Base-by-base conservation (phyloP, 1,140 invertebrate genomes). In the Cotesia glomerata region DNA sequence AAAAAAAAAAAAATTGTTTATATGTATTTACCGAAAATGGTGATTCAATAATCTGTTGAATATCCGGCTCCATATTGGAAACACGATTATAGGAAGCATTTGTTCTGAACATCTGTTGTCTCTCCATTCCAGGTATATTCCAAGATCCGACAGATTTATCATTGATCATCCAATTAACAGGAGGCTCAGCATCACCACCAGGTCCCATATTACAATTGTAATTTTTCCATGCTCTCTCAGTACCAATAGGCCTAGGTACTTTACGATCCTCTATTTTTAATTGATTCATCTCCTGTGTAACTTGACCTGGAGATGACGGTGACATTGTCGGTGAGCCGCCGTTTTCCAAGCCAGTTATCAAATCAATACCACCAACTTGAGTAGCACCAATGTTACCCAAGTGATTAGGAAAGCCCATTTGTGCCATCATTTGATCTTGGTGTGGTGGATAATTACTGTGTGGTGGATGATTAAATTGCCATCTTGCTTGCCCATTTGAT, bases 201-300 rank as follows among this genome's bases (percentile, higher is more conserved):
- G 80, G 82, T 32, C 82, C 84, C 69, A 83, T 81, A 0, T 78
- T 76, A 3, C 79, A 35, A 5, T 76, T 73, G 49, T 86, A 86
- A 82, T 88, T 89, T 65, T 93, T 93, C 89, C 92, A 92, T 7
- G 92, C 91, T 78, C 92, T 88, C 82, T 93, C 92, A 0, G 91
- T 94, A 76, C 93, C 93, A 78, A 94, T 94, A 16, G 93, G 93
- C 5, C 92, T 90, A 35, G 92, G 92, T 75, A 91, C 89, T 79
- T 94, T 93, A 52, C 92, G 89, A 76, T 93, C 91, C 78, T 94
- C 91, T 70, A 89, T 79, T 59, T 86, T 86, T 45, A 84, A 85
- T 78, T 84, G 80, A 61, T 71, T 80, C 77, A 83, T 82, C 65
- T 85, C 85, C 63, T 83, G 81, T 9, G 79, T 66, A 3, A 82